These are phyloP conservation scores for Cataglyphis hispanica DNA, from an alignment of 1,140 invertebrate species.

Conservation along the genomic window DNA sequence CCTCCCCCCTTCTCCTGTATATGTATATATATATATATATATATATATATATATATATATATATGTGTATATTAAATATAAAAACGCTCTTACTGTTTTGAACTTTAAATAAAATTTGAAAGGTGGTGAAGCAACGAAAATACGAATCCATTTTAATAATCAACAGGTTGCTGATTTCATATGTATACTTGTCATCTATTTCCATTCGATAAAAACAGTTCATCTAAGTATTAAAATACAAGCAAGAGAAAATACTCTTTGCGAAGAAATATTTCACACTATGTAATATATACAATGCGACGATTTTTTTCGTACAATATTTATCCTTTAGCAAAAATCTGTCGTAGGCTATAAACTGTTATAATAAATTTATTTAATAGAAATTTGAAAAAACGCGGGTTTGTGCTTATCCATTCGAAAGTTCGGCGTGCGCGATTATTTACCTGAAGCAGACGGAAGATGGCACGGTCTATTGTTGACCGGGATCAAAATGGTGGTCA, in stretches of 20 bases:
- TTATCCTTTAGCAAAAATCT: too few species aligned
- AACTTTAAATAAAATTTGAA: background rate
- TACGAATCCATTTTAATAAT: background rate
- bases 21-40: background rate
- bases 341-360: too few species aligned
- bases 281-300: background rate
- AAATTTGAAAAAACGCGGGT: background rate
- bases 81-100: background rate
- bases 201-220: background rate
- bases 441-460: constrained; percentile 43
- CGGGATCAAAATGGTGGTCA: constrained; percentile 81
- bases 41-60: background rate
- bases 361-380: background rate
- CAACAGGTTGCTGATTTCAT: constrained; percentile 34
- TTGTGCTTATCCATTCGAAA: constrained; percentile 74
- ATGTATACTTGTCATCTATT: background rate
- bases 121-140: background rate
- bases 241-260: too few species aligned
- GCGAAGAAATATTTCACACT: background rate
- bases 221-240: too few species aligned
- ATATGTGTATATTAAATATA: constrained; percentile 8
- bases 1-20: too few species aligned
- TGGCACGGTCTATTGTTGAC: constrained; percentile 81
- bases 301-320: background rate
- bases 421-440: constrained; percentile 63